These are phyloP conservation scores for Drosophila bipectinata DNA, from an alignment of 1,140 invertebrate genomes.

Conservation along the genomic window DNA sequence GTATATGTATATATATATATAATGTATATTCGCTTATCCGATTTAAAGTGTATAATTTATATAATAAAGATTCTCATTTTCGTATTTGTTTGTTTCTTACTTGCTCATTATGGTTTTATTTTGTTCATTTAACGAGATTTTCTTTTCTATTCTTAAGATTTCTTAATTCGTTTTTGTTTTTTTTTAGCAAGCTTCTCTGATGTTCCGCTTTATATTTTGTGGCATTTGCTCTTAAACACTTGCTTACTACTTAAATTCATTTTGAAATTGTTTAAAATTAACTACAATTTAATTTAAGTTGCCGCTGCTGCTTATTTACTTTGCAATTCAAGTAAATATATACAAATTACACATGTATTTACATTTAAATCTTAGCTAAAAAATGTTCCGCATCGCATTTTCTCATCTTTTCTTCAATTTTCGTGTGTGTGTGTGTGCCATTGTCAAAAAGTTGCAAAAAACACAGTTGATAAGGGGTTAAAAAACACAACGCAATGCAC, in stretches of 20 bases:
- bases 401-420: conserved; percentile 9
- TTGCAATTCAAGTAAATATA: conserved; percentile 80
- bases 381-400: conserved; percentile 43
- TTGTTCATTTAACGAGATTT: conserved; percentile 55
- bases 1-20: conserved; percentile 49
- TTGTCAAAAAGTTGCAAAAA: conserved; percentile 71
- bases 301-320: conserved; percentile 73
- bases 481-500: conserved; percentile 57
- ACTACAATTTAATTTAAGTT: conserved; percentile 76
- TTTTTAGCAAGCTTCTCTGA: neutral
- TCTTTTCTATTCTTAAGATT: conserved; percentile 23
- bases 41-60: conserved; percentile 67
- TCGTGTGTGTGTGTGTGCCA: conserved; percentile 40
- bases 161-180: conserved; percentile 20
- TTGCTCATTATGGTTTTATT: conserved; percentile 18
- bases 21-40: conserved; percentile 57
- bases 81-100: conserved; percentile 14
- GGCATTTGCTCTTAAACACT: conserved; percentile 61
- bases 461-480: conserved; percentile 46
- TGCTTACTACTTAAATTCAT: conserved; percentile 72
- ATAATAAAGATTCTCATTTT: conserved; percentile 68
- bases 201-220: conserved; percentile 45
- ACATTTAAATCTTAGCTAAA: conserved; percentile 78
- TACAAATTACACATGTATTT: conserved; percentile 81
- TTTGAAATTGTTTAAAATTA: conserved; percentile 80